A percentile compares a stretch with the other conserved stretches of the same genome.
Evolutionary conservation across 2,113 vertebrate genomes (phyloP).

Genomic region (Naja naja): DNA sequence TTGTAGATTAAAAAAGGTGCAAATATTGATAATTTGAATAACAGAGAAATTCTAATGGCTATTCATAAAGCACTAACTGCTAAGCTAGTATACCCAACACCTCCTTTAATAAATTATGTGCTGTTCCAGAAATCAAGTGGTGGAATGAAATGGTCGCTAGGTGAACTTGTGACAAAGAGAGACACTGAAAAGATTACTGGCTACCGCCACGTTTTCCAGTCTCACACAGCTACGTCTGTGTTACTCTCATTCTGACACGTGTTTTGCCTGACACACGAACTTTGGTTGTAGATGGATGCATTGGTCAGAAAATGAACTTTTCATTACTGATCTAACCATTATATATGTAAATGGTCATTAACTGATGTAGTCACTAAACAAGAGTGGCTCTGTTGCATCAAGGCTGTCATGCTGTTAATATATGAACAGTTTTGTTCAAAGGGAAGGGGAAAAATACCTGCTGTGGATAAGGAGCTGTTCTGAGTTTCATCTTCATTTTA

Average conservation of each 20-base stretch:
- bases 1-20: neutral
- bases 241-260: neutral
- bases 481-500: conserved; percentile 81
- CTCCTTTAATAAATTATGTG: neutral
- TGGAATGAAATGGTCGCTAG: neutral
- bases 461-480: conserved; percentile 81
- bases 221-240: neutral
- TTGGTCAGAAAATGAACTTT: neutral
- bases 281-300: neutral
- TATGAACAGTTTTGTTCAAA: conserved; percentile 4
- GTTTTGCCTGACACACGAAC: neutral
- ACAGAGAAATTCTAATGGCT: neutral
- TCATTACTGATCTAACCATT: neutral
- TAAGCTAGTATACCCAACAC: neutral
- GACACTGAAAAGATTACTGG: neutral
- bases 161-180: neutral
- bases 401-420: neutral
- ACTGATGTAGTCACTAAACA: neutral
- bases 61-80: neutral
- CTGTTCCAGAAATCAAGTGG: neutral
- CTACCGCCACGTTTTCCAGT: neutral
- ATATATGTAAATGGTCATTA: neutral
- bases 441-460: conserved; percentile 68
- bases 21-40: neutral
- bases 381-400: neutral